Conservation (phyloP, 2,113 vertebrate genomes). For the Rousettus leschenaultii region DNA sequence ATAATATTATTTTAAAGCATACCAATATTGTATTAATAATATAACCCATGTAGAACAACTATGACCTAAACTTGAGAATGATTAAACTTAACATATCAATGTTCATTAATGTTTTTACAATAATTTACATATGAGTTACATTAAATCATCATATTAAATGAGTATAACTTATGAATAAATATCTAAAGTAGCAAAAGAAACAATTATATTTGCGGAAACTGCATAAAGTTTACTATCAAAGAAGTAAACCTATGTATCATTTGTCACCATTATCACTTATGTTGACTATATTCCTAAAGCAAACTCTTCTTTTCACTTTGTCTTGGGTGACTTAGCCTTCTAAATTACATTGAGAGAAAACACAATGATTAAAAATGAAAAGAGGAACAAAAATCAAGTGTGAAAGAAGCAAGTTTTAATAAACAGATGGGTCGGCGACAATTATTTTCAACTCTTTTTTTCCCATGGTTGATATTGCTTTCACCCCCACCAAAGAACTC, state of each 20-base stretch:
- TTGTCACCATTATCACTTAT: not conserved
- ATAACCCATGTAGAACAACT: not conserved
- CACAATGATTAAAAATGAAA: not conserved
- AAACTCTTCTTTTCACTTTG: not conserved
- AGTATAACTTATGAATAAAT: not conserved
- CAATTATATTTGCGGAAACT: not conserved
- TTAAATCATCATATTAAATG: not conserved
- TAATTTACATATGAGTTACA: not conserved
- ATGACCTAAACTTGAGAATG: not conserved
- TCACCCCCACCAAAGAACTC: not conserved
- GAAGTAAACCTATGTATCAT: not conserved
- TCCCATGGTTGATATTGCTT: not conserved
- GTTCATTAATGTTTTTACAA: not conserved
- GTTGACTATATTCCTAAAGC: not conserved
- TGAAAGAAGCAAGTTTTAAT: not conserved
- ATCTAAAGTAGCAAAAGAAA: not conserved
- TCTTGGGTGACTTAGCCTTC: not conserved
- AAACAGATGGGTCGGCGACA: not conserved
- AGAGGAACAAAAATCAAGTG: not conserved
- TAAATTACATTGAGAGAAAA: not conserved
- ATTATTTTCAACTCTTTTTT: not conserved
- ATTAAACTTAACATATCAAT: not conserved
- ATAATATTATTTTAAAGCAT: not conserved
- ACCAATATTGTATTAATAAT: not conserved
- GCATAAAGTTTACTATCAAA: not conserved